These are phyloP conservation scores for Hecatera dysodea DNA, from an alignment of 2,888 invertebrate genomes.

Conservation along the genomic window DNA sequence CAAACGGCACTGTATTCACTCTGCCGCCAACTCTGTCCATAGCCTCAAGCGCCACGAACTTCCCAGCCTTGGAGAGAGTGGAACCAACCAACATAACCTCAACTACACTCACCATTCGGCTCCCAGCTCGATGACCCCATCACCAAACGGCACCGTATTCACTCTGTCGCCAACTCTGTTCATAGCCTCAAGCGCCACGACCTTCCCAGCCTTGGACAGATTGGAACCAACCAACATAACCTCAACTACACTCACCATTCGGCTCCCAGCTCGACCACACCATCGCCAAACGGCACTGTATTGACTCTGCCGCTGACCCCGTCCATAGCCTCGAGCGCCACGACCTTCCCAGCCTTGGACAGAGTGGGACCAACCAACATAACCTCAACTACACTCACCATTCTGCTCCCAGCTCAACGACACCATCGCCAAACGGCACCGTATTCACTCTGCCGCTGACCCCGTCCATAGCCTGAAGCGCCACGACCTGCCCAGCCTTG, in stretches of 20 bases:
- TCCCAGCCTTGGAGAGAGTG: conserved; percentile 64
- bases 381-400: conserved; percentile 76
- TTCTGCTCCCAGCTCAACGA: conserved; percentile 84
- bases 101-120: conserved; percentile 83
- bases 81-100: conserved; percentile 37
- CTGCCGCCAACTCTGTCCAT: conserved; percentile 80
- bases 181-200: conserved; percentile 81
- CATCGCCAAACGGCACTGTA: conserved; percentile 81
- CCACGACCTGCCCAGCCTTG: conserved; percentile 63
- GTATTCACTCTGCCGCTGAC: conserved; percentile 84
- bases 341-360: conserved; percentile 50
- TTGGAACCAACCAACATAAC: conserved; percentile 47
- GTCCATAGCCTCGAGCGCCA: conserved; percentile 81
- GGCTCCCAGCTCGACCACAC: conserved; percentile 82
- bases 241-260: conserved; percentile 81
- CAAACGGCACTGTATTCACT: conserved; percentile 80
- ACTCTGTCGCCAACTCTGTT: conserved; percentile 82
- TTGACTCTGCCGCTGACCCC: conserved; percentile 82
- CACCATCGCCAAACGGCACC: conserved; percentile 78
- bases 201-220: conserved; percentile 61
- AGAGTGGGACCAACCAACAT: conserved; percentile 61
- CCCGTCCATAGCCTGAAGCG: conserved; percentile 79
- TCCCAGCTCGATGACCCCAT: conserved; percentile 82
- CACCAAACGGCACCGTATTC: conserved; percentile 78
- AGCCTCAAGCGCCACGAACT: conserved; percentile 78